A percentile compares a stretch with the other conserved stretches of the same genome.
These are phyloP conservation scores for Hypercompe scribonia DNA, from an alignment of 2,888 invertebrate species.

Conservation along the genomic window DNA sequence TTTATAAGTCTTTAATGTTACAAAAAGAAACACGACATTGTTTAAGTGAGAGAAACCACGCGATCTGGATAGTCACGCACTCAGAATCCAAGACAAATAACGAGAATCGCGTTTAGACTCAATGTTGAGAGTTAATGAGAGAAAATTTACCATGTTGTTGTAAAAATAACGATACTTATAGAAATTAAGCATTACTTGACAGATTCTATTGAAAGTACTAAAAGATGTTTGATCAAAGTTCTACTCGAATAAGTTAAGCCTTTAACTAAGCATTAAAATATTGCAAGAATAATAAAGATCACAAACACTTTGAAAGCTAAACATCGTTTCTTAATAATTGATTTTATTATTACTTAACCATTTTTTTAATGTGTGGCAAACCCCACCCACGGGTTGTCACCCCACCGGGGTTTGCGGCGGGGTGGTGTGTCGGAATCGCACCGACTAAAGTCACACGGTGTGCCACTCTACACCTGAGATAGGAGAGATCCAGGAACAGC, in stretches of 20 bases:
- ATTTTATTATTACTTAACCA: not conserved
- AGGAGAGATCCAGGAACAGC: no score
- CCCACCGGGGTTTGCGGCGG: no score
- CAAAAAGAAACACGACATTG: conserved; percentile 28
- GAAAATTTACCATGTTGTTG: conserved; percentile 1
- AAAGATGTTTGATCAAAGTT: not conserved
- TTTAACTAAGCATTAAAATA: not conserved
- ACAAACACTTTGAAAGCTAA: not conserved
- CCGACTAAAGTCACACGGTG: no score
- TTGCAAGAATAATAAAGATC: not conserved
- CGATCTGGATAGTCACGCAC: conserved; percentile 68
- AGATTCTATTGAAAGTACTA: not conserved
- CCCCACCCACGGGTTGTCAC: no score
- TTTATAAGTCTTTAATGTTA: conserved; percentile 28
- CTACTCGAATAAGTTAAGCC: not conserved
- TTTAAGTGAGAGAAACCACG: conserved; percentile 69
- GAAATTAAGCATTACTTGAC: conserved; percentile 1
- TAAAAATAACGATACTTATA: not conserved
- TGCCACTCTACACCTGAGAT: no score
- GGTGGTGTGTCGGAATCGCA: no score
- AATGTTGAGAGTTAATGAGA: conserved; percentile 20
- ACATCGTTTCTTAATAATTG: not conserved
- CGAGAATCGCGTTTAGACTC: conserved; percentile 45
- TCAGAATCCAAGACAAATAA: conserved; percentile 67
- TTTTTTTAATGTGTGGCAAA: no score